These are phyloP conservation scores for Nothocercus nigrocapillus DNA, from an alignment of 2,113 vertebrate species.

Conservation along the genomic window DNA sequence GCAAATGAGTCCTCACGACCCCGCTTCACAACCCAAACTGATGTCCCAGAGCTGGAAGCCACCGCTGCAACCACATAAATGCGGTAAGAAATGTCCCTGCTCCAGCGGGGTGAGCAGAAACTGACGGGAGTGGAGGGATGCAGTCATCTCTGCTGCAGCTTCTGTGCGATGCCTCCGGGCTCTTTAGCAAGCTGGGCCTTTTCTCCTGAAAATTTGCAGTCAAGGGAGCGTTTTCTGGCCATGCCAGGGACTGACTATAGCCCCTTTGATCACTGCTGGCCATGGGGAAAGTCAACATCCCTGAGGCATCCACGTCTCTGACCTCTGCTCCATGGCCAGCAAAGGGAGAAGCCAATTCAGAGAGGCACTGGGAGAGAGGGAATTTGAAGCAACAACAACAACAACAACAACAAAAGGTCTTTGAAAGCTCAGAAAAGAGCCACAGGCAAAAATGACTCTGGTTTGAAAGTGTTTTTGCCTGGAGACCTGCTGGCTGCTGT, in stretches of 20 bases:
- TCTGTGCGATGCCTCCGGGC: neutral
- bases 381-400: neutral
- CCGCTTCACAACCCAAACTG: neutral
- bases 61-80: fast-evolving
- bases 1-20: neutral
- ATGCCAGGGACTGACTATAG: neutral
- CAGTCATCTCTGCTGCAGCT: fast-evolving
- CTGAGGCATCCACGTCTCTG: neutral
- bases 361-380: neutral
- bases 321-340: neutral
- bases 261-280: neutral
- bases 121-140: neutral
- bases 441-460: neutral
- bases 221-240: neutral
- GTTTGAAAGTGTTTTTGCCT: neutral
- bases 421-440: neutral
- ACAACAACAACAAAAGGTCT: neutral
- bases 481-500: neutral
- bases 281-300: neutral
- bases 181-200: neutral
- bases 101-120: neutral
- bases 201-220: neutral
- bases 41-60: neutral
- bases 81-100: neutral
- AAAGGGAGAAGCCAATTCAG: neutral